phyloP scores from a whole-genome alignment of 2,113 vertebrate genomes.

The Scomber colias region DNA sequence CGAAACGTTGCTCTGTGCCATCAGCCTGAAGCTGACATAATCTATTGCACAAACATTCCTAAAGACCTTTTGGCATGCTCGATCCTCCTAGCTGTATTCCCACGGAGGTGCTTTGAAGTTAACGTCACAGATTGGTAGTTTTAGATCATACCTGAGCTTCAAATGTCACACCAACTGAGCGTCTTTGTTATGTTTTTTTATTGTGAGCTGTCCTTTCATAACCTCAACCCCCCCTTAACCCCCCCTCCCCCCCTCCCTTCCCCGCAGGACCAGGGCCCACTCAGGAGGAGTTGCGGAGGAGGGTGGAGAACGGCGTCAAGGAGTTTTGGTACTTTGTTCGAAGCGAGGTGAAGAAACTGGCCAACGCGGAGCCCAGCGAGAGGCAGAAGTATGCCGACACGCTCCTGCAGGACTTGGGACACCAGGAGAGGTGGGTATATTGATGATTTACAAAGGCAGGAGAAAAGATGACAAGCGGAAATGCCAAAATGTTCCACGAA shows the following conservation, averaged over 20 bases:
- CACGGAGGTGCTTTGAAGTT: constrained; percentile 25
- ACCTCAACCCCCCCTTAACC: not conserved
- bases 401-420: constrained; percentile 94
- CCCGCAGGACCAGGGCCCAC: constrained; percentile 90
- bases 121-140: constrained; percentile 21
- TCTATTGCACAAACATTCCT: constrained; percentile 27
- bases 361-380: constrained; percentile 87
- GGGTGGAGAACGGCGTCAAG: constrained; percentile 95
- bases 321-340: constrained; percentile 99
- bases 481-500: not conserved
- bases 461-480: not conserved
- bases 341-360: constrained; percentile 96
- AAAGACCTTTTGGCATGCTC: constrained; percentile 20
- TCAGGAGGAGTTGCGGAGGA: constrained; percentile 94
- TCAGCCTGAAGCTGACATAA: constrained; percentile 11
- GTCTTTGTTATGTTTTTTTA: constrained; percentile 29
- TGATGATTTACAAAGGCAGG: not conserved
- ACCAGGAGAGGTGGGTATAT: constrained; percentile 93
- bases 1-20: constrained; percentile 20
- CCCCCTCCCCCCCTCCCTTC: not conserved
- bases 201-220: constrained; percentile 4
- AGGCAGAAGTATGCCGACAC: constrained; percentile 90
- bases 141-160: constrained; percentile 28
- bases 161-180: constrained; percentile 26
- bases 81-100: constrained; percentile 23